Conservation (phyloP, 2,888 invertebrate species). For the Cataglyphis albicans region DNA sequence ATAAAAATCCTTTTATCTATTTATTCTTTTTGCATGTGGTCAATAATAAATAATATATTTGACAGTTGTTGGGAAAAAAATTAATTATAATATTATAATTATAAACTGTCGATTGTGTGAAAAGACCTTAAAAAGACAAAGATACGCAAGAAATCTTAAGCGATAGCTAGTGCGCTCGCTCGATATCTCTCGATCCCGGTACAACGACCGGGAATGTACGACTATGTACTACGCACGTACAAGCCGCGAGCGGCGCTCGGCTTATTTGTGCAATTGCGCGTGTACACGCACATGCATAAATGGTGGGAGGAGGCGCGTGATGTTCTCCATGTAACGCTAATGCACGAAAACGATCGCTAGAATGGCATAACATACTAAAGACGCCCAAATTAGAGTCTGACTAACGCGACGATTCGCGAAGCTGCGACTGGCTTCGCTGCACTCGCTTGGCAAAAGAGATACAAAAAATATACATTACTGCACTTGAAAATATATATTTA, state of each 20-base stretch:
- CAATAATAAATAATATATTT: conserved; percentile 21
- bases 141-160: conserved; percentile 43
- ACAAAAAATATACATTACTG: background rate
- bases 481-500: background rate
- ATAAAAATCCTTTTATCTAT: background rate
- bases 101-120: background rate
- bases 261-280: conserved; percentile 57
- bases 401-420: conserved; percentile 24
- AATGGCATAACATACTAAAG: conserved; percentile 45
- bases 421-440: conserved; percentile 34
- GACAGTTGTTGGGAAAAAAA: background rate
- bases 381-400: conserved; percentile 9
- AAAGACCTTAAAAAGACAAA: conserved; percentile 35
- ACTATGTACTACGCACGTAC: conserved; percentile 24
- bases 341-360: conserved; percentile 49
- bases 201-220: conserved; percentile 48
- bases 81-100: background rate
- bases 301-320: conserved; percentile 43
- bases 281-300: conserved; percentile 30
- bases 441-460: background rate
- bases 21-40: background rate
- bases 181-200: conserved; percentile 61
- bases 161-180: conserved; percentile 28
- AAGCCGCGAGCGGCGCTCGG: conserved; percentile 24
- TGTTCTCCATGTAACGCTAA: conserved; percentile 40